Conservation (phyloP, 2,113 vertebrate species). For the Orthonyx spaldingii region DNA sequence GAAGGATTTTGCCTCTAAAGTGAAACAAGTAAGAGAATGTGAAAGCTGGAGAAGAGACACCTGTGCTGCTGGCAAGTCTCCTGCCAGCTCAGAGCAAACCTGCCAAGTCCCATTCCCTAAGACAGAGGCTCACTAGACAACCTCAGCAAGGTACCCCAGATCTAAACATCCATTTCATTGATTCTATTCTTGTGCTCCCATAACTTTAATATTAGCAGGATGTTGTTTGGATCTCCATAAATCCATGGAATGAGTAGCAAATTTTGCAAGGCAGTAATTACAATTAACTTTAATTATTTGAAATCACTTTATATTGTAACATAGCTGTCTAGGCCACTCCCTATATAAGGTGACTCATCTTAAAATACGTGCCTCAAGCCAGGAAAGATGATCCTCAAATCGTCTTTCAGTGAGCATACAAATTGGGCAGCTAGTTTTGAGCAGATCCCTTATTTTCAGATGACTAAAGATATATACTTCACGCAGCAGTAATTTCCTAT, state of each 20-base stretch:
- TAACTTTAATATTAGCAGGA: neutral
- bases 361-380: neutral
- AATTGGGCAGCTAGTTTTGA: neutral
- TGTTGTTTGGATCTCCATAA: neutral
- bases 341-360: neutral
- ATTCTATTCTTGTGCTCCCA: neutral
- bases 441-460: neutral
- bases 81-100: neutral
- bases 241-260: neutral
- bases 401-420: neutral
- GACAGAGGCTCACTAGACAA: neutral
- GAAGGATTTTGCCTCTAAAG: neutral
- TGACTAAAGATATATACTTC: neutral
- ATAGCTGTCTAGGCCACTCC: neutral
- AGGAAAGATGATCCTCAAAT: neutral
- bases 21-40: neutral
- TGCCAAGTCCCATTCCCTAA: neutral
- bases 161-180: neutral
- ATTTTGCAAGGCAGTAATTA: neutral
- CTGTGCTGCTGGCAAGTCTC: neutral
- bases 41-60: neutral
- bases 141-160: neutral
- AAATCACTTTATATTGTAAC: neutral
- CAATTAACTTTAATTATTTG: neutral
- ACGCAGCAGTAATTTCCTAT: neutral